Evolutionary conservation across 2,888 invertebrate genomes (phyloP), one percentile per base, ranked within the genome.

Genomic region (Acronicta alni): DNA sequence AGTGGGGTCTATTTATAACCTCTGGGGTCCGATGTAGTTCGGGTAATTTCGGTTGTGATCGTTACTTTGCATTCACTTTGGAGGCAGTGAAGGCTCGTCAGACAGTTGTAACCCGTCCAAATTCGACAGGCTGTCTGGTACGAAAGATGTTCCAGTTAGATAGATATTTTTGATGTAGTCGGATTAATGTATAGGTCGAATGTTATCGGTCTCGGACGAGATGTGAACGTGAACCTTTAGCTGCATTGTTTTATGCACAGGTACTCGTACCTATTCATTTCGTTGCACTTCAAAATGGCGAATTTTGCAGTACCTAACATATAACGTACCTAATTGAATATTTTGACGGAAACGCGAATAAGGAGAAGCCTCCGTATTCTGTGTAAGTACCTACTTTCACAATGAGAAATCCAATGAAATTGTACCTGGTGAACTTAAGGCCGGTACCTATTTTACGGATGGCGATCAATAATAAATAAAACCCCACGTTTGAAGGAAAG

Each of bases 31-130:
- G 85, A 82, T 75, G 76, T 41, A 37, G 64, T 69, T 87, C 88
- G 88, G 72, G 67, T 49, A 70, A 77, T 77, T 76, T 85, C 87
- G 88, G 73, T 69, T 60, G 74, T 80, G 82, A 86, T 88, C 88
- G 88, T 87, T 86, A 88, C 72, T 81, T 79, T 83, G 85, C 87
- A 84, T 87, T 87, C 86, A 84, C 85, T 86, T 80, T 78, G 80
- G 67, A 79, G 81, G 74, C 73, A 74, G 68, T 69, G 79, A 68
- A 78, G 81, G 76, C 70, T 81, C 39, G 72, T 43, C 68, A 72
- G 77, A 75, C 78, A 41, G 68, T 70, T 61, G 45, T 54, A 65
- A 77, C 17, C 61, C 75, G 73, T 45, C 73, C 20, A 65, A 81
- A 74, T 71, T 53, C 12, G 17, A 26, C 32, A 48, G 45, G 14